Evolutionary conservation across 2,888 invertebrate genomes (phyloP), one percentile per base, ranked within the genome.

Genomic region (Lacanobia wlatinum): DNA sequence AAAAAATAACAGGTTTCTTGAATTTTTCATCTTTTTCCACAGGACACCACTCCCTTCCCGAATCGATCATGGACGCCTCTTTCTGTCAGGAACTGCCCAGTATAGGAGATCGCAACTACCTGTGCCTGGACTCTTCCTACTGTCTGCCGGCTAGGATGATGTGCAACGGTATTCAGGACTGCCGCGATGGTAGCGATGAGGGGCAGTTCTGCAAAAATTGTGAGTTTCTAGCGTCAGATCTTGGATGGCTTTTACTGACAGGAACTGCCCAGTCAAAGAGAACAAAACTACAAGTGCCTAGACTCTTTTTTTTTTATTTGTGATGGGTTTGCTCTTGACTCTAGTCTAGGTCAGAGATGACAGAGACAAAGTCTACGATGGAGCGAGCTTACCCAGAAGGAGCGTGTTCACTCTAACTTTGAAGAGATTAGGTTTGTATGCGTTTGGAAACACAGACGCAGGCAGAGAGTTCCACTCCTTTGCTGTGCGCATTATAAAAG

Each of bases 181-280:
- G 98, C 87, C 94, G 95, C 0, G 98, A 98, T 87, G 96, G 96
- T 18, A 97, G 97, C 34, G 98, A 98, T 87, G 98, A 98, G 90
- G 96, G 96, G 14, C 43, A 81, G 0, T 94, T 94, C 73, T 96
- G 95, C 78, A 73, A 92, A 7, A 87, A 84, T 1, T 93, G 92
- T 56, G 34, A 56, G 56, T 56, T 18, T 28, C 28, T 28, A 28
- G 2, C 28, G 28, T 28, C 28, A 28, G 5, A 84, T 90, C 18
- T 73, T 84, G 53, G 90, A 91, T 52, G 89, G 88, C 0, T 43
- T 80, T 0, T 83, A 73, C 55, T 94, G 94, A 73, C 60, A 68
- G 5, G 89, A 90, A 53, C 38, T 84, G 2, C 75, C 79, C 0
- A 48, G 52, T 1, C 5, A 76, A 0, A 75, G 66, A 0, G 73